Base-by-base conservation (phyloP, 1,140 invertebrate genomes). In the Euwallacea similis region DNA sequence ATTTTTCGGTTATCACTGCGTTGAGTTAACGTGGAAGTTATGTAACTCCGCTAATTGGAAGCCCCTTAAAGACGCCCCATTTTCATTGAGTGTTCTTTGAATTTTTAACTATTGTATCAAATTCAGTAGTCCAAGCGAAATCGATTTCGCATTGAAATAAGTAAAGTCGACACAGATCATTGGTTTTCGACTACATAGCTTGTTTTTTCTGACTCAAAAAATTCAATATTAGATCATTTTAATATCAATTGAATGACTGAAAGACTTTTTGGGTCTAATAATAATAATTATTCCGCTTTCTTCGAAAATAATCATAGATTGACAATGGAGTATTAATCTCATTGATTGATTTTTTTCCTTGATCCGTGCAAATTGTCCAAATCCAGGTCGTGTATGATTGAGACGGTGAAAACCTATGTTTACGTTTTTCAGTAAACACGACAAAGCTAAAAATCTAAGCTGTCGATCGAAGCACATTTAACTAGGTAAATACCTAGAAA, bases 331-430 rank as follows among this genome's bases (percentile, higher is more conserved):
- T 61, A 6, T 41, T 8, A 33, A 42, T 42, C 9, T 13, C 9
- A 41, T 42, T 42, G 10, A 10, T 11, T 41, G 8, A 16, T 33
- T 60, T 60, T 6, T 56, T 8, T 16, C 7, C 59, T 61, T 42
- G 21, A 4, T 33, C 21, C 67, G 16, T 69, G 67, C 13, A 62
- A 42, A 41, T 43, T 56, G 67, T 53, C 50, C 67, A 2, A n/a
- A 13, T 3, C 2, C 42, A 15, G 2, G 42, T 8, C 4, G 4
- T 42, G n/a, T 6, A 55, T 43, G 10, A 65, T 42, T 65, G 56
- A 44, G 47, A 71, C 62, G 58, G 33, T 71, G 61, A 71, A 71
- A 71, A 71, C 69, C 62, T 71, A 71, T 71, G 69, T 71, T 71
- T 71, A 71, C 69, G 43, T 65, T 71, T 65, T 41, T 47, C 55